Conservation (phyloP, 30 jellyfish, hydroid and myxozoan species). For the Phacellophora camtschatica region DNA sequence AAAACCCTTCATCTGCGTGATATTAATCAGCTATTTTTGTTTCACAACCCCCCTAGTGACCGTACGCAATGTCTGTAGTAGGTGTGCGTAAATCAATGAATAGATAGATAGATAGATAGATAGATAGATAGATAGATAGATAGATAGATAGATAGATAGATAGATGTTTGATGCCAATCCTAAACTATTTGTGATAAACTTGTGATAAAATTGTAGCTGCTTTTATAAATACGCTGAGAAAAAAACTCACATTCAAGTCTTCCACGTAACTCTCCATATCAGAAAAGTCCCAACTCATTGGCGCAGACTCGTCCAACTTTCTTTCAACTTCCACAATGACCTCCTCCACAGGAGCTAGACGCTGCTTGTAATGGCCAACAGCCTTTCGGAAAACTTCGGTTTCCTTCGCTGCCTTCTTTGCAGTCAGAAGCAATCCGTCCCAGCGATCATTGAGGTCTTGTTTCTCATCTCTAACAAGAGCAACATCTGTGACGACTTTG, state of each 20-base stretch:
- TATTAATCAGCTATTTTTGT: too few species aligned
- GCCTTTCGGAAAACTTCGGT: constrained; percentile 52
- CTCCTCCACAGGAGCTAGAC: constrained; percentile 87
- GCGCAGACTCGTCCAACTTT: constrained; percentile 65
- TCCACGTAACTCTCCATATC: constrained; percentile 66
- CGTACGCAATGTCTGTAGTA: too few species aligned
- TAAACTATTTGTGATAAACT: too few species aligned
- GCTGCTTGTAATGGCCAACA: constrained; percentile 43
- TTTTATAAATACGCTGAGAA: too few species aligned
- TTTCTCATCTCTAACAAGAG: constrained; percentile 67
- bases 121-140: too few species aligned
- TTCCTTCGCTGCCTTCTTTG: constrained; percentile 46
- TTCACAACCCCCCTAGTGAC: too few species aligned
- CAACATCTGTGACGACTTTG: constrained; percentile 72
- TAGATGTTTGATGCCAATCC: too few species aligned
- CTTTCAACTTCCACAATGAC: constrained; percentile 50
- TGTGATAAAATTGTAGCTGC: too few species aligned
- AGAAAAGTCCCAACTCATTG: constrained; percentile 76
- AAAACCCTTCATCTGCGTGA: too few species aligned
- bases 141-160: too few species aligned
- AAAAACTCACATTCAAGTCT: constrained; percentile 50
- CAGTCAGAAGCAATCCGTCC: constrained; percentile 61
- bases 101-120: too few species aligned
- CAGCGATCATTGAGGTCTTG: constrained; percentile 75
- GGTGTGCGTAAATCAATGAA: too few species aligned